Evolutionary conservation across 2,888 invertebrate genomes (phyloP).

Genomic region (Carcina quercana): DNA sequence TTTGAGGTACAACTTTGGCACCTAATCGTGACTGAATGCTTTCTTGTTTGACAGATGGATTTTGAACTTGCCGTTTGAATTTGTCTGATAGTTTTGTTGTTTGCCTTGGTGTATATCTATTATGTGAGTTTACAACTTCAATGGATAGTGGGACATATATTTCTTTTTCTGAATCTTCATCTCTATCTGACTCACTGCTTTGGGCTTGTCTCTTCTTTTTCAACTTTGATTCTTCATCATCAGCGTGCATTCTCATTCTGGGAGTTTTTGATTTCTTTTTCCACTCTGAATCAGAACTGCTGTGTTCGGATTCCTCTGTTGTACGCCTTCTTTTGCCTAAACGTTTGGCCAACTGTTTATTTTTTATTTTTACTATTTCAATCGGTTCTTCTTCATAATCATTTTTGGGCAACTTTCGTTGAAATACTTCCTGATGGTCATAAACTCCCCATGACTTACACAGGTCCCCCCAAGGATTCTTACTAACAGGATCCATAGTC

Average conservation of each 20-base stretch:
- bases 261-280: conserved; percentile 78
- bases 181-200: conserved; percentile 24
- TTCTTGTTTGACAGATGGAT: conserved; percentile 20
- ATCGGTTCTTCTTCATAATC: conserved; percentile 34
- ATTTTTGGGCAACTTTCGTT: conserved; percentile 40
- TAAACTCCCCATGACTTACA: conserved; percentile 81
- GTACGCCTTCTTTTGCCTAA: conserved; percentile 46
- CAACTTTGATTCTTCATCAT: conserved; percentile 83
- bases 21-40: conserved; percentile 52
- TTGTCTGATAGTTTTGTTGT: conserved; percentile 51
- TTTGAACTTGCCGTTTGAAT: conserved; percentile 38
- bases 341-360: conserved; percentile 53
- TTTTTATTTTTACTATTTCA: conserved; percentile 41
- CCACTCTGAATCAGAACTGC: conserved; percentile 73
- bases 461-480: conserved; percentile 84
- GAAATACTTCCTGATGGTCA: conserved; percentile 74
- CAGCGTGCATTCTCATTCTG: conserved; percentile 92
- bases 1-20: conserved; percentile 33
- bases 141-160: conserved; percentile 56
- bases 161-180: conserved; percentile 24
- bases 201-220: conserved; percentile 38
- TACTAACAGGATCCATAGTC: conserved; percentile 41
- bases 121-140: conserved; percentile 51
- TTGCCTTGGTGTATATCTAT: conserved; percentile 37
- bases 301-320: conserved; percentile 49